A percentile compares a stretch with the other conserved stretches of the same genome.
Conservation (phyloP, 2,888 invertebrate genomes). For the Leptarthrus brevirostris region DNA sequence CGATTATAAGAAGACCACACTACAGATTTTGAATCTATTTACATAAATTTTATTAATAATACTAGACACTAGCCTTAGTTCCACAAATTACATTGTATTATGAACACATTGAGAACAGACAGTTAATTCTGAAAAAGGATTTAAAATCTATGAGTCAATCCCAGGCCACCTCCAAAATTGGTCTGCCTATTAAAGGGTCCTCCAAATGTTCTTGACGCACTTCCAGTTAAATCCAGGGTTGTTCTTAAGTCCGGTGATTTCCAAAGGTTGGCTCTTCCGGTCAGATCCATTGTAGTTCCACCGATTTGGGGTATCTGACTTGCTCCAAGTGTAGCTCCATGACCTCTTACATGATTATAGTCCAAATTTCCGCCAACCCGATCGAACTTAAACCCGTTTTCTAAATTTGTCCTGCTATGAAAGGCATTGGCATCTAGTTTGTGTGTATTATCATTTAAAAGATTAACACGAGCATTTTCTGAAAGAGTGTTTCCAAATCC, state of each 20-base stretch:
- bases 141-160: conserved; percentile 57
- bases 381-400: conserved; percentile 58
- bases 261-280: conserved; percentile 59
- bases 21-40: too few relatives aligned
- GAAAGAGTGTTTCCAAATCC: conserved; percentile 56
- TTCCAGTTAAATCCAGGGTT: conserved; percentile 59
- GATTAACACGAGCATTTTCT: conserved; percentile 57
- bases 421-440: conserved; percentile 58
- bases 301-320: conserved; percentile 59
- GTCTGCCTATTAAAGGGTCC: conserved; percentile 57
- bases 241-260: conserved; percentile 58
- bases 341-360: conserved; percentile 58
- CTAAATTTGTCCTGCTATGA: conserved; percentile 57
- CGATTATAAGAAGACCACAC: too few relatives aligned
- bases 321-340: conserved; percentile 58
- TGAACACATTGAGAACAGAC: conserved; percentile 25
- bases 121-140: too few relatives aligned
- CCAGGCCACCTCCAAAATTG: conserved; percentile 57
- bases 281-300: conserved; percentile 57
- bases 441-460: conserved; percentile 57
- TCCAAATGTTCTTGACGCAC: conserved; percentile 57
- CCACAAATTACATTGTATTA: too few relatives aligned
- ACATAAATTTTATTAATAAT: too few relatives aligned
- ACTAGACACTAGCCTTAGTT: too few relatives aligned
- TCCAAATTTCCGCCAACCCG: conserved; percentile 59